Conservation (phyloP, 2,888 invertebrate species). For the Synanthedon tipuliformis region DNA sequence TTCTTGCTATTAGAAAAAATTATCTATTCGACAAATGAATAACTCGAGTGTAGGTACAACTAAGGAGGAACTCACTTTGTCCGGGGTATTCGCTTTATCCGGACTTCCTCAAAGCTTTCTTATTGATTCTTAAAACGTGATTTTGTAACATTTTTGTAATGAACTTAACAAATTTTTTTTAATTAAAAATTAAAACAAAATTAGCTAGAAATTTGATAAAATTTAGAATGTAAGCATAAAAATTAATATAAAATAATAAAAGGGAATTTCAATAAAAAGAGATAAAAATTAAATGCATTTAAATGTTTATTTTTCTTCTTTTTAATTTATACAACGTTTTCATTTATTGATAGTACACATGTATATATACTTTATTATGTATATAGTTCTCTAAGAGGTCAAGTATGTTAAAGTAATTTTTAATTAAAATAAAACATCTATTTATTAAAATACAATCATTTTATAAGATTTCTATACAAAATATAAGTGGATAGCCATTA, state of each 20-base stretch:
- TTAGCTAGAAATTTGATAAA: too few species aligned
- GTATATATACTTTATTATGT: neutral
- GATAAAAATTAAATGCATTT: neutral
- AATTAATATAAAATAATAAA: too few species aligned
- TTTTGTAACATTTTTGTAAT: too few species aligned
- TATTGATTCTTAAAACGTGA: too few species aligned
- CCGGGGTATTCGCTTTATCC: neutral
- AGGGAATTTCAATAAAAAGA: too few species aligned
- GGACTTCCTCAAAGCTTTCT: neutral
- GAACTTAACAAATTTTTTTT: too few species aligned
- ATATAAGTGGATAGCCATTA: conserved; percentile 29
- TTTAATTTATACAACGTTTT: conserved; percentile 5
- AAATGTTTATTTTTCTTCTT: neutral
- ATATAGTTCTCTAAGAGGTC: conserved; percentile 5
- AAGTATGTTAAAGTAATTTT: conserved; percentile 13
- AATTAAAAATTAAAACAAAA: too few species aligned
- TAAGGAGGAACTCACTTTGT: neutral
- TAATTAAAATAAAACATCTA: conserved; percentile 31
- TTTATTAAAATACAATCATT: conserved; percentile 33
- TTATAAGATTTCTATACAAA: conserved; percentile 28
- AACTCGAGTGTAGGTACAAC: neutral
- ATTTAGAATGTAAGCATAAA: too few species aligned
- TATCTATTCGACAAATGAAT: neutral
- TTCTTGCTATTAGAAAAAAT: too few species aligned
- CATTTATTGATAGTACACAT: neutral